These are phyloP conservation scores for Stratiomys singularior DNA, from an alignment of 2,888 invertebrate genomes.

Conservation along the genomic window DNA sequence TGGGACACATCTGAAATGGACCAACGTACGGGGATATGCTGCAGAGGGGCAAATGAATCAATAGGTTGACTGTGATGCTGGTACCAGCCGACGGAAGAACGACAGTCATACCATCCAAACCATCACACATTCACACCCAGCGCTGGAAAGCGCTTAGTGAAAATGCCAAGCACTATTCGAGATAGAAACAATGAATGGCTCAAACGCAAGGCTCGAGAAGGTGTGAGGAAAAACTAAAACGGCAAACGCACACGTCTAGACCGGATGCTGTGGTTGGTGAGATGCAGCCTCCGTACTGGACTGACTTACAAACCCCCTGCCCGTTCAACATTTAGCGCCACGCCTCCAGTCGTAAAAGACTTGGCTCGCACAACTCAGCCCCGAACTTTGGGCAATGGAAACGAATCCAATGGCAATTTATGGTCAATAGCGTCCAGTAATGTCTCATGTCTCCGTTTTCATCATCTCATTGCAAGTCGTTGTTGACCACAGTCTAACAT, in stretches of 20 bases:
- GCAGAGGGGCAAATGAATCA: neutral
- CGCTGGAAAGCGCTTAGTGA: neutral
- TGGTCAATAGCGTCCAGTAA: constrained; percentile 31
- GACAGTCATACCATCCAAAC: neutral
- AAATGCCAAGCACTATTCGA: neutral
- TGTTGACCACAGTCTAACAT: constrained; percentile 5
- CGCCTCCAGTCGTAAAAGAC: constrained; percentile 1
- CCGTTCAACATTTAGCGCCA: constrained; percentile 1
- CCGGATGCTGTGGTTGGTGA: constrained; percentile 52
- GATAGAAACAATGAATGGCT: neutral
- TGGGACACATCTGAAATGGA: constrained; percentile 25
- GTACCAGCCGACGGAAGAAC: neutral
- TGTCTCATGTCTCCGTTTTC: neutral
- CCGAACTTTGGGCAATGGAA: neutral
- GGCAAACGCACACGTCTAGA: constrained; percentile 49
- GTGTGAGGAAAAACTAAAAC: neutral
- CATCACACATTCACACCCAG: neutral
- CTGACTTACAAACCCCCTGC: constrained; percentile 43
- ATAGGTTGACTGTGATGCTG: neutral
- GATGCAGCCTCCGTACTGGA: constrained; percentile 41
- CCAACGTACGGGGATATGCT: neutral
- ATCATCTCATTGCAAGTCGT: neutral
- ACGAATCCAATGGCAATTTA: neutral
- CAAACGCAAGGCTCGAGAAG: neutral
- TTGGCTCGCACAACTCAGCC: neutral